Conservation (phyloP, 2,797 vertebrate species). For the Pampus argenteus region DNA sequence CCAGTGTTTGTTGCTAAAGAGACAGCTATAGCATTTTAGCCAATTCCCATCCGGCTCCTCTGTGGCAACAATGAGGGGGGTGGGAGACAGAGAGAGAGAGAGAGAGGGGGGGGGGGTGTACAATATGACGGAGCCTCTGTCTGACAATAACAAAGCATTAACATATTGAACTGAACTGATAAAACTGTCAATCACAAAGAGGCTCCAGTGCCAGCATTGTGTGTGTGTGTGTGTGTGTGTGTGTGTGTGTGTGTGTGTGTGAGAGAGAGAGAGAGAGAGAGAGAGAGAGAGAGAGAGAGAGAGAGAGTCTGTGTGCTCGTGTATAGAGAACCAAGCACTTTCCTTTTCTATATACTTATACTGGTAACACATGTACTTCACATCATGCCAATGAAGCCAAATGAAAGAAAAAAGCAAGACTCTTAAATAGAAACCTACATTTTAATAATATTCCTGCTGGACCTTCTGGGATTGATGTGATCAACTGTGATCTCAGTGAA, state of each 20-base stretch:
- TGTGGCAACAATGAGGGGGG: conserved; percentile 40
- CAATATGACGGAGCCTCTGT: conserved; percentile 48
- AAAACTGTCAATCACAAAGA: conserved; percentile 66
- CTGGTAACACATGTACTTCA: neutral
- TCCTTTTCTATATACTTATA: conserved; percentile 13
- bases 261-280: conserved; percentile 2
- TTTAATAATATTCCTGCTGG: neutral
- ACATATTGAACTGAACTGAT: conserved; percentile 70
- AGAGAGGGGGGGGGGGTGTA: too few relatives aligned
- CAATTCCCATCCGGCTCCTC: conserved; percentile 52
- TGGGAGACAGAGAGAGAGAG: too few relatives aligned
- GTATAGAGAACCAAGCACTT: too few relatives aligned
- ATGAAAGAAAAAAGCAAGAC: neutral
- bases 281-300: conserved; percentile 1
- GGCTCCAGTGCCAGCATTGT: conserved; percentile 26
- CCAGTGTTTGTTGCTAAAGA: conserved; percentile 24
- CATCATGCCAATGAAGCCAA: conserved; percentile 1
- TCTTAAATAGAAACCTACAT: neutral
- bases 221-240: conserved; percentile 21
- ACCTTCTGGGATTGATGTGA: neutral
- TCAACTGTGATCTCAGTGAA: neutral
- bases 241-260: conserved; percentile 10
- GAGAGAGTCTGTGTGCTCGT: too few relatives aligned
- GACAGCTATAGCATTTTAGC: conserved; percentile 51
- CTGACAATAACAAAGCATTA: conserved; percentile 66